Evolutionary conservation across 2,888 invertebrate genomes (phyloP), one percentile per base, ranked within the genome.

Genomic region (Philereme vetulata): DNA sequence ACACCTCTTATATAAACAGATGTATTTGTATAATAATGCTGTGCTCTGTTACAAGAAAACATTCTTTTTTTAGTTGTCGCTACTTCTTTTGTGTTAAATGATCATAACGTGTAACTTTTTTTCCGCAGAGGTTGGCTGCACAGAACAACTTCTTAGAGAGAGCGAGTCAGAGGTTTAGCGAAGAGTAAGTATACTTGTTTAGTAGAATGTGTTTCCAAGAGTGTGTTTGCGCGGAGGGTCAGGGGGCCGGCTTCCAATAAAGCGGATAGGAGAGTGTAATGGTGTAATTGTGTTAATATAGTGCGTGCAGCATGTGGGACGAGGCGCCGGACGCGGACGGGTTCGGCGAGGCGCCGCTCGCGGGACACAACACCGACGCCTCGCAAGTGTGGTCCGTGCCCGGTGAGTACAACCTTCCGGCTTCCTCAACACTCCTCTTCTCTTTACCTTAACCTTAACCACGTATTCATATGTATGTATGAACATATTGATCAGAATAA

Each of bases 271-370:
- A 21, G 32, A 10, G 5, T 44, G 9, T 5, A 21, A 21, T 21
- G 21, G 21, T 21, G 21, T 21, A n/a, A 21, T 21, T 65, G 8
- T n/a, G 11, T 54, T 55, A 36, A 36, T 21, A 21, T 21, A 21
- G 21, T 21, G 21, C 5, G 8, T 43, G 52, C 78, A 85, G 85
- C 60, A 81, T 82, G 83, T 88, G 88, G 86, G 86, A 85, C 61
- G 82, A 82, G 40, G 66, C 68, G 10, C 77, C 77, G 40, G 66
- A 56, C 54, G 64, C 44, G 6, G 69, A 60, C 42, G 55, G 6
- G 36, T 54, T n/a, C 21, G n/a, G n/a, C 46, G 45, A 8, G 48
- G 59, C 54, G 62, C 44, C 33, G 57, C 50, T 21, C 61, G 66
- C 11, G 44, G 32, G 33, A 6, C 43, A 10, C 42, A 6, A 21